Evolutionary conservation across 2,888 invertebrate genomes (phyloP), one percentile per base, ranked within the genome.

Genomic region (Erebia ligea): DNA sequence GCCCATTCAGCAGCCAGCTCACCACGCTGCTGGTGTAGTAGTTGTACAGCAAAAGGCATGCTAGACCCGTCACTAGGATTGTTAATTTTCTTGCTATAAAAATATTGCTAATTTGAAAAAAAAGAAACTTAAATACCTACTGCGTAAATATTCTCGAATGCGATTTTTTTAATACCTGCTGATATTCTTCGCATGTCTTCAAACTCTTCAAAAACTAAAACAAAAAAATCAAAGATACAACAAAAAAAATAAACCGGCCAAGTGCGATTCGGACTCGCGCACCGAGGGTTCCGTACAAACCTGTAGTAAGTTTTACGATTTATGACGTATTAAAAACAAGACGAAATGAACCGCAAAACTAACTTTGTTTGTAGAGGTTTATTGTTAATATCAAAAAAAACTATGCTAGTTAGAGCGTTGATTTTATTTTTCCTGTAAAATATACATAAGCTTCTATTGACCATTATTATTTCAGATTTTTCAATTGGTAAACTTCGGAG

Each of bases 11-110:
- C 5, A 95, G 82, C 82, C 94, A 94, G 65, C 94, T 94, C 5
- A 95, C 94, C 15, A 95, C 94, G 73, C 94, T 94, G 62, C 94
- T 94, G 0, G 95, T 95, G 81, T 95, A 95, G 82, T 94, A 95
- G 79, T 94, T 94, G 82, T 94, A 95, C 3, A 94, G 84, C 15
- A 95, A 81, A 1, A 94, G 81, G 52, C 88, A 89, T 0, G 84
- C 87, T 0, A 87, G 19, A 0, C 92, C 91, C 0, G 90, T 91
- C 4, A 92, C 86, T 0, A 91, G 77, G 1, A 90, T 74, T 1
- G 87, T 84, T 0, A 89, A 68, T 71, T 88, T 86, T 0, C 89
- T 84, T 68, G 88, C 91, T 92, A 76, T 4, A 76, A 21, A 8
- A 50, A 5, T 10, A 21, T 40, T 59, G 50, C 5, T 34, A 8